Evolutionary conservation across 2,888 invertebrate species (phyloP).

Genomic region (Mylabris sibirica): DNA sequence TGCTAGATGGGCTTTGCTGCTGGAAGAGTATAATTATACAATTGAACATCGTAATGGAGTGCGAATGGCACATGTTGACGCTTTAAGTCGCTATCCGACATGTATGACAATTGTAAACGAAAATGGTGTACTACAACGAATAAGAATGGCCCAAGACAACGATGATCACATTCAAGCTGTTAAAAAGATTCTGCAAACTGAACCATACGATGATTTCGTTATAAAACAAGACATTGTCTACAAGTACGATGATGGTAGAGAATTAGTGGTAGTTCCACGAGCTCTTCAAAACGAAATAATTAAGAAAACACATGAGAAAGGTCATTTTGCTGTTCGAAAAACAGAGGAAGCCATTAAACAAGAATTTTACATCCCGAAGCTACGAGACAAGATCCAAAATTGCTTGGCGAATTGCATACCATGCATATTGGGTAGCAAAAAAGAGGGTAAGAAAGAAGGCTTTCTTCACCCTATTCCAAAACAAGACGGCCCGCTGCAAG

Average conservation of each 20-base stretch:
- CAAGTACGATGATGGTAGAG: constrained; percentile 14
- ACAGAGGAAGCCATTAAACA: constrained; percentile 35
- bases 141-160: no score
- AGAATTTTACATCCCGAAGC: constrained; percentile 38
- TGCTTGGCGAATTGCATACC: constrained; percentile 31
- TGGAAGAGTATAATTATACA: constrained; percentile 46
- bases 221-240: not conserved
- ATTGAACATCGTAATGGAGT: constrained; percentile 46
- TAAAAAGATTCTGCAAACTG: no score
- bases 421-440: constrained; percentile 41
- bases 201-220: no score
- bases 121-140: no score
- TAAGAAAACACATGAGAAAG: constrained; percentile 29
- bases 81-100: constrained; percentile 44
- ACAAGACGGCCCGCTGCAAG: constrained; percentile 37
- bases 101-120: no score
- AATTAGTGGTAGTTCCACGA: constrained; percentile 36
- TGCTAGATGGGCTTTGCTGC: constrained; percentile 47
- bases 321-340: constrained; percentile 38
- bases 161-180: not conserved
- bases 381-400: constrained; percentile 36
- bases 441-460: constrained; percentile 42
- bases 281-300: constrained; percentile 33
- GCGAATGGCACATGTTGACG: constrained; percentile 47
- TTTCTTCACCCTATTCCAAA: constrained; percentile 41